Evolutionary conservation across 2,888 invertebrate genomes (phyloP), one percentile per base, ranked within the genome.

Genomic region (Polydrusus cervinus): DNA sequence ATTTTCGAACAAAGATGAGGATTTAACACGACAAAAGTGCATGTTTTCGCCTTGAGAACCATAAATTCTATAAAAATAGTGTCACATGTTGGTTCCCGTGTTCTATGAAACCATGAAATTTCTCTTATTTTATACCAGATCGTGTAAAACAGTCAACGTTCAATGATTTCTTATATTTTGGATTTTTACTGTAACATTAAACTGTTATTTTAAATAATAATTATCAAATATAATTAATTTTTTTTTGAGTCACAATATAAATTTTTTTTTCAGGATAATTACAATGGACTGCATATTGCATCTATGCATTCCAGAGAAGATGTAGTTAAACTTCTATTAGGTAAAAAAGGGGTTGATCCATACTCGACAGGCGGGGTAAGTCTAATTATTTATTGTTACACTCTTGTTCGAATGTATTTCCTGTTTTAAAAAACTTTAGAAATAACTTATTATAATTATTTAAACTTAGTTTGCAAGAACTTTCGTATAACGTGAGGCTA

Each of bases 271-370:
- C 90, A 99, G 98, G 99, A 99, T 88, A 97, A 97, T 87, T 95
- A 96, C 89, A 98, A 97, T 88, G 96, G 94, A 40, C 91, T 98
- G 68, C 98, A 99, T 88, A 94, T 97, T 87, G 96, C 98, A 13
- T 95, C 97, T 25, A 95, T 96, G 93, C 95, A 95, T 88, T 96
- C 97, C 69, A 91, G 97, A 82, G 98, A 98, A 87, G 98, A 99
- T 86, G 95, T 97, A 84, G 95, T 99, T 84, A 96, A 97, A 84
- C 89, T 96, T 66, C 90, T 99, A 57, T 89, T 99, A 70, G 92
- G 93, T 69, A 95, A 96, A 87, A 92, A 94, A 86, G 95, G 95
- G 47, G 96, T 98, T 10, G 98, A 99, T 88, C 93, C 97, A 14
- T 95, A 94, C 84, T 94, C 96, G 49, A 93, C 95, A 0, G 98